These are phyloP conservation scores for Stigmatopora nigra DNA, from an alignment of 2,113 vertebrate genomes.

Conservation along the genomic window DNA sequence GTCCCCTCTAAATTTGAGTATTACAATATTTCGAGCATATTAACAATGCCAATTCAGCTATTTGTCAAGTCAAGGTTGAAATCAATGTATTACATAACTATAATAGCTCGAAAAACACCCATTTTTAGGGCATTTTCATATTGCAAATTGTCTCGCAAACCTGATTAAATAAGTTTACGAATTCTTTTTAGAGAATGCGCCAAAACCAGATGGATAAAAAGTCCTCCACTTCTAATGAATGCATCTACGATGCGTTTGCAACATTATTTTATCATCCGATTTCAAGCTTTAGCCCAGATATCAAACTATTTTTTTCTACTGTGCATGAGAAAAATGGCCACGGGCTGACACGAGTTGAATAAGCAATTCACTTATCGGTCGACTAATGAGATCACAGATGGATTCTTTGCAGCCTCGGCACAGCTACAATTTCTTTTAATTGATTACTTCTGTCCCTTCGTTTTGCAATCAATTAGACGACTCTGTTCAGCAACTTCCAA, in stretches of 20 bases:
- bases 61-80: too few species aligned
- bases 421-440: background rate
- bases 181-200: too few species aligned
- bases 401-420: background rate
- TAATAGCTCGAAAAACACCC: too few species aligned
- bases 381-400: background rate
- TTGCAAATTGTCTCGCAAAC: too few species aligned
- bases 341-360: background rate
- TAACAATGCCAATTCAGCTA: too few species aligned
- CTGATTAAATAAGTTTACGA: too few species aligned
- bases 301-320: background rate
- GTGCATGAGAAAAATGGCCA: background rate
- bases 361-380: background rate
- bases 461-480: constrained; percentile 1
- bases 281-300: background rate
- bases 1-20: background rate
- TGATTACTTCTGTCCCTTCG: background rate
- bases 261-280: background rate
- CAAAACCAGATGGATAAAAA: background rate
- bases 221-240: background rate
- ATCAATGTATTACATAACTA: too few species aligned
- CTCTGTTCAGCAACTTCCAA: background rate
- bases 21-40: background rate
- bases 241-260: background rate
- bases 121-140: too few species aligned